A percentile compares a stretch with the other conserved stretches of the same genome.
phyloP scores from a whole-genome alignment of 2,888 invertebrate genomes.

The Cosmorhoe ocellata region DNA sequence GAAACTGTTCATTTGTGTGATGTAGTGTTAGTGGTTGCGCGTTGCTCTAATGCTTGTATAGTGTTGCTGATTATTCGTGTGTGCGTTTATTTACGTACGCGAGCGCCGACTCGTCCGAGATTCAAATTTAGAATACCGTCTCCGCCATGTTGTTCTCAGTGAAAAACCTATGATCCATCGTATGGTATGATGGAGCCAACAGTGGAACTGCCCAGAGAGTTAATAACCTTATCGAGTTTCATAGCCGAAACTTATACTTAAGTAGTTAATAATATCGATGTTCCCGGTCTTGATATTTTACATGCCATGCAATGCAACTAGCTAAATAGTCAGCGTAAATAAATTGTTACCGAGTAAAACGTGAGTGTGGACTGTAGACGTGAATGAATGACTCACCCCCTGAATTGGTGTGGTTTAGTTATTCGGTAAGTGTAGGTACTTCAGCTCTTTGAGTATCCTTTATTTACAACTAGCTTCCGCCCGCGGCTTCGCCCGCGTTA shows the following conservation, averaged over 20 bases:
- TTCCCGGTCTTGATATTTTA: slow-evolving; percentile 28
- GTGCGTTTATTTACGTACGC: slow-evolving; percentile 83
- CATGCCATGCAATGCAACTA: background rate
- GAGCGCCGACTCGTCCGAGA: slow-evolving; percentile 83
- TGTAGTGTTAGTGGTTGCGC: slow-evolving; percentile 47
- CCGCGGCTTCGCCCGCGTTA: no score
- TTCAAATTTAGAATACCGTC: slow-evolving; percentile 82
- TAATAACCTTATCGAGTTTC: no score
- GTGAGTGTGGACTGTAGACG: slow-evolving; percentile 61
- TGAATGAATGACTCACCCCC: slow-evolving; percentile 76
- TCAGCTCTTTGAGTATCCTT: no score
- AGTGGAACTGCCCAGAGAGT: slow-evolving; percentile 58
- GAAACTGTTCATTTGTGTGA: slow-evolving; percentile 41
- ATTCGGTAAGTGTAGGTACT: no score
- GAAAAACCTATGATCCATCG: slow-evolving; percentile 78
- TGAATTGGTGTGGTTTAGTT: slow-evolving; percentile 62
- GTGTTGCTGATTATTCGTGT: slow-evolving; percentile 78
- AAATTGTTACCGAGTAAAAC: slow-evolving; percentile 60
- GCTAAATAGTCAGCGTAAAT: slow-evolving; percentile 50
- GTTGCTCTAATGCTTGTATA: slow-evolving; percentile 70
- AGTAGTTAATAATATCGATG: no score
- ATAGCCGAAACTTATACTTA: no score
- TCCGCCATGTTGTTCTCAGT: slow-evolving; percentile 81
- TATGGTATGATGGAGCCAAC: no score
- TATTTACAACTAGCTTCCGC: no score